phyloP scores from a whole-genome alignment of 1,140 invertebrate species.

The Drosophila arawakana region DNA sequence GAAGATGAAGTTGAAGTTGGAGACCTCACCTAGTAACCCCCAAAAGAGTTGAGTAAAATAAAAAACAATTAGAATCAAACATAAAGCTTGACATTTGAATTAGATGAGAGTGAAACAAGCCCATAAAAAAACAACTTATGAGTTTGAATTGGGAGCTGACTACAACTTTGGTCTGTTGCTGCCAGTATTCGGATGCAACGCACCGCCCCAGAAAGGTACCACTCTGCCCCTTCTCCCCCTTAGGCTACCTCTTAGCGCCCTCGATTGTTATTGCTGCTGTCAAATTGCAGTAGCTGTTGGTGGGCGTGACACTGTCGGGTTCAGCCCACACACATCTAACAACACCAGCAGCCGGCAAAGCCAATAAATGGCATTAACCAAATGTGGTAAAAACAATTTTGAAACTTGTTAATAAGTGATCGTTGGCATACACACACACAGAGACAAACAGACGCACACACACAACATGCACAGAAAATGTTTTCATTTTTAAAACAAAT shows the following conservation, averaged over 20 bases:
- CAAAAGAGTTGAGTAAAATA: constrained; percentile 9
- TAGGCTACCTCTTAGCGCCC: constrained; percentile 24
- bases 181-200: constrained; percentile 54
- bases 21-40: constrained; percentile 73
- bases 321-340: constrained; percentile 60
- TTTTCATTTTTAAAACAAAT: constrained; percentile 54
- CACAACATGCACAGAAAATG: constrained; percentile 38
- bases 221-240: background rate
- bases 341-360: constrained; percentile 50
- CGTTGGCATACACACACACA: constrained; percentile 24
- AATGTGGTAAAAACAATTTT: constrained; percentile 79
- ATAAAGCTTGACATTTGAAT: constrained; percentile 64
- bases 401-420: constrained; percentile 78
- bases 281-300: constrained; percentile 63
- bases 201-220: constrained; percentile 12
- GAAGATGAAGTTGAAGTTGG: background rate
- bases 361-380: constrained; percentile 81
- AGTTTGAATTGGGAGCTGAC: constrained; percentile 28
- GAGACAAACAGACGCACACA: constrained; percentile 25
- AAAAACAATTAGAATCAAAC: constrained; percentile 74
- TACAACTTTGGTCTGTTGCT: constrained; percentile 58
- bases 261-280: constrained; percentile 41
- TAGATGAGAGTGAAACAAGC: constrained; percentile 33
- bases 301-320: constrained; percentile 60
- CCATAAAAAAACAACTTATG: constrained; percentile 1